Evolutionary conservation across 2,888 invertebrate genomes (phyloP).

Genomic region (Sarcophaga rosellei): DNA sequence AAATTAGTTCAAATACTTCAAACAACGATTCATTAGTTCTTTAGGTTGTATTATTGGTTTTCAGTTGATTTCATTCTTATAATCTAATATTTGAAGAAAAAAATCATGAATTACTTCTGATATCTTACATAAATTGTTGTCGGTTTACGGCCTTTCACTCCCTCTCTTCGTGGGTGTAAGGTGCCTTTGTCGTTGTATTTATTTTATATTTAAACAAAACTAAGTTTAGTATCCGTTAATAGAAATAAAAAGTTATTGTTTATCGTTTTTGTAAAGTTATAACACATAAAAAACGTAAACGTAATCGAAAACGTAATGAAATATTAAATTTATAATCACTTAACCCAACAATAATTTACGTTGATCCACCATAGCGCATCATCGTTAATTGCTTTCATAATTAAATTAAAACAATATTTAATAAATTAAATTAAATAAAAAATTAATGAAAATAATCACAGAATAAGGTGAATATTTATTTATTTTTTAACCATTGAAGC

Average conservation of each 20-base stretch:
- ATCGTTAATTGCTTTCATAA: constrained; percentile 34
- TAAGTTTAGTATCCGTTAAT: background rate
- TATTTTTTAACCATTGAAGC: no score
- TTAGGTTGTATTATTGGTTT: background rate
- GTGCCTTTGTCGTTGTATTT: constrained; percentile 51
- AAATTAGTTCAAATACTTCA: background rate
- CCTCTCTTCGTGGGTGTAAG: background rate
- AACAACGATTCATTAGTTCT: background rate
- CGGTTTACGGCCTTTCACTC: background rate
- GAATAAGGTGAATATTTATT: no score
- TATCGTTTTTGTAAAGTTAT: no score
- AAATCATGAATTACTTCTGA: background rate
- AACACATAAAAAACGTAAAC: no score
- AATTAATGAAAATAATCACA: background rate
- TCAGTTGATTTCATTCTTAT: background rate
- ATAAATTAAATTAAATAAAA: constrained; percentile 29
- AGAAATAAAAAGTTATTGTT: no score
- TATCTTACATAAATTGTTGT: constrained; percentile 21
- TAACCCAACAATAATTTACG: background rate
- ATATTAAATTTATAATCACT: background rate
- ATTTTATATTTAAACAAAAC: constrained; percentile 49
- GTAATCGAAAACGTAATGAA: background rate
- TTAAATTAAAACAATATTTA: constrained; percentile 7
- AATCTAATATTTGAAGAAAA: no score
- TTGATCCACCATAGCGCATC: background rate